Evolutionary conservation across 2,113 vertebrate species (phyloP), one percentile per base, ranked within the genome.

Genomic region (Corapipo altera): DNA sequence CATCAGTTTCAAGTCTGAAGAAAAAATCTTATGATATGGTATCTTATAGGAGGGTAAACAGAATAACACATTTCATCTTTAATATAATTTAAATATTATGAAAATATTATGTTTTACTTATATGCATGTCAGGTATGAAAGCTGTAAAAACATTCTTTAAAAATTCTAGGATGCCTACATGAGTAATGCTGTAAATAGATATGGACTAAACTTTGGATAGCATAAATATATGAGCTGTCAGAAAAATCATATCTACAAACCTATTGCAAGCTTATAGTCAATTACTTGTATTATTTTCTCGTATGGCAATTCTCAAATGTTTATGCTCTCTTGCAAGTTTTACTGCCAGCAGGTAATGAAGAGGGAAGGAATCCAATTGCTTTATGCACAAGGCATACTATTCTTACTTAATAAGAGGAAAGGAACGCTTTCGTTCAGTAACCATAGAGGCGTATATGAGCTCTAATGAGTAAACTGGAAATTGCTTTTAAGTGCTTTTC

Each of bases 341-440:
- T 97, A 96, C 95, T 97, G 87, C 93, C 94, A 96, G 89, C 85
- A 85, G 93, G 91, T 86, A 94, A 95, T 92, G 96, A 93, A 96
- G 85, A 93, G 69, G 51, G 88, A 96, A 95, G 91, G 95, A 98
- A 97, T 97, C 83, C 93, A 98, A 92, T 98, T 98, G 97, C 91
- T 97, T 98, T 94, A 96, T 97, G 86, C 93, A 96, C 94, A 95
- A 76, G 88, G 62, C 94, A 89, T 97, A 85, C 74, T 95, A 94
- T 98, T 97, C 32, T 89, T 85, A 41, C 88, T 91, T 98, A 97
- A 96, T 97, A 91, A 97, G 86, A 95, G 86, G 78, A 91, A 95
- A 97, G 84, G 41, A 96, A 85, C 61, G 35, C 85, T 96, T 96
- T 93, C 84, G 52, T 95, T 97, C 95, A 95, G 85, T 96, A 94